Conservation (phyloP, 2,888 invertebrate species). For the Melangyna quadrimaculata region DNA sequence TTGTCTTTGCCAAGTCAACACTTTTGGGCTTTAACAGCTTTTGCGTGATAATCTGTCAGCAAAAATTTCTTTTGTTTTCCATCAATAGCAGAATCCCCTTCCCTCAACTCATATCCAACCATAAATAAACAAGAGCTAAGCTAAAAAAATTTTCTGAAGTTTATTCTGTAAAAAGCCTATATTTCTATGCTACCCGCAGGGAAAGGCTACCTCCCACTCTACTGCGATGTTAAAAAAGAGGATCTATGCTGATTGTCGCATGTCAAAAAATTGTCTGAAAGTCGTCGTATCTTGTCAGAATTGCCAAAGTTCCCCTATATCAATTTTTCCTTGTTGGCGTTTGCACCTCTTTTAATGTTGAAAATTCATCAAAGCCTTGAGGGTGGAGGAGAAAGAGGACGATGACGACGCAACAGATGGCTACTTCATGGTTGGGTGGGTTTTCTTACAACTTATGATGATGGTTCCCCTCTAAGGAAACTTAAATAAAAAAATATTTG, state of each 20-base stretch:
- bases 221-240: background rate
- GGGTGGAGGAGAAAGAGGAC: background rate
- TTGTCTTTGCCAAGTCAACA: slow-evolving; percentile 28
- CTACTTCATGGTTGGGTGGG: slow-evolving; percentile 27
- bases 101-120: background rate
- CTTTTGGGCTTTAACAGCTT: background rate
- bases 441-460: background rate
- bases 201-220: background rate
- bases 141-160: background rate
- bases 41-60: slow-evolving; percentile 48
- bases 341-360: slow-evolving; percentile 23
- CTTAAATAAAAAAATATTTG: background rate
- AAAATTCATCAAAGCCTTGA: slow-evolving; percentile 2
- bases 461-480: background rate
- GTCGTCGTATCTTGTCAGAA: background rate
- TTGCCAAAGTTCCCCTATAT: slow-evolving; percentile 15
- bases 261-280: slow-evolving; percentile 19
- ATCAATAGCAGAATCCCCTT: background rate
- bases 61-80: slow-evolving; percentile 34
- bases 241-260: slow-evolving; percentile 18
- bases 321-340: background rate
- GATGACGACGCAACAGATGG: slow-evolving; percentile 9
- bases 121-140: background rate
- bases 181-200: too few species aligned
- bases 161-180: background rate